A percentile compares a stretch with the other conserved stretches of the same genome.
Evolutionary conservation across 53 echinoderm and acorn worm genomes (phyloP).

Genomic region (Luidia sarsii): DNA sequence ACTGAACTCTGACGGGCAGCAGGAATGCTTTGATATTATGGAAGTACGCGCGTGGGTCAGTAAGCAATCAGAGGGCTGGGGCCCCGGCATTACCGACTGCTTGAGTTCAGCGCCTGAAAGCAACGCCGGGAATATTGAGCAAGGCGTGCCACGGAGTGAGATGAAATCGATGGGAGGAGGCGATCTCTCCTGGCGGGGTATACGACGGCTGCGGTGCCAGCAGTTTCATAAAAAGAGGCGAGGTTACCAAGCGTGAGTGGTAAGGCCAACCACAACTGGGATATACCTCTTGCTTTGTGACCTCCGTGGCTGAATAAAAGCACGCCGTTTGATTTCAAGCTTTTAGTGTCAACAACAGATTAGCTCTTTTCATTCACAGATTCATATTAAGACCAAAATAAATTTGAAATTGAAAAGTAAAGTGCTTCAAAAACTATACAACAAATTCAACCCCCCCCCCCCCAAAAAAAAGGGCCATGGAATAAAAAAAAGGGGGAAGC

Average conservation of each 20-base stretch:
- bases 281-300: not conserved
- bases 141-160: constrained; percentile 12
- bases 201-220: too few species aligned
- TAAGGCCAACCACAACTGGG: constrained; percentile 11
- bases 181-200: constrained; percentile 17
- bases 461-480: too few species aligned
- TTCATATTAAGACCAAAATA: too few species aligned
- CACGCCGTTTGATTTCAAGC: too few species aligned
- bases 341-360: too few species aligned
- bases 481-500: too few species aligned
- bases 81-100: constrained; percentile 40
- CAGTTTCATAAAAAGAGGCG: not conserved
- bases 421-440: too few species aligned
- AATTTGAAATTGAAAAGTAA: too few species aligned
- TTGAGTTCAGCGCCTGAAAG: not conserved
- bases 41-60: constrained; percentile 50
- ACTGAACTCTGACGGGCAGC: constrained; percentile 13
- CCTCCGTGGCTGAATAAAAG: not conserved
- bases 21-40: constrained; percentile 10
- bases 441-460: too few species aligned
- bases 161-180: constrained; percentile 47
- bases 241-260: constrained; percentile 11
- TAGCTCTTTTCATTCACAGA: too few species aligned
- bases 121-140: constrained; percentile 19
- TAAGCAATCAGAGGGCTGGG: not conserved